These are phyloP conservation scores for Microplitis demolitor DNA, from an alignment of 1,140 invertebrate species.

Conservation along the genomic window DNA sequence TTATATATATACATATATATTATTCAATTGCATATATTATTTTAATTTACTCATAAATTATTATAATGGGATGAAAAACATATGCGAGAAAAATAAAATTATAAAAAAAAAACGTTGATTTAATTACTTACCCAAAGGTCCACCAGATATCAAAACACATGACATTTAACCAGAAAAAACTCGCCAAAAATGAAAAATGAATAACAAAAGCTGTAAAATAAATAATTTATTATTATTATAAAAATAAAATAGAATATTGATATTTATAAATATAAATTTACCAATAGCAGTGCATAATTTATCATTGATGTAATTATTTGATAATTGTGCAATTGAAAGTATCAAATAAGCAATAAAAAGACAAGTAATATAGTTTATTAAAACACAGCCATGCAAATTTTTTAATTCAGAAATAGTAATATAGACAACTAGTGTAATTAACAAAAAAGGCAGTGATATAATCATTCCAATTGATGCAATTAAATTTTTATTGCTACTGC, in stretches of 20 bases:
- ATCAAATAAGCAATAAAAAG: conserved; percentile 58
- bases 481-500: not conserved
- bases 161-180: conserved; percentile 89
- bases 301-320: conserved; percentile 44
- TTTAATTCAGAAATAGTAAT: conserved; percentile 59
- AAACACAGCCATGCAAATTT: conserved; percentile 64
- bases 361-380: conserved; percentile 61
- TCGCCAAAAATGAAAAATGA: conserved; percentile 83
- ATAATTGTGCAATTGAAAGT: conserved; percentile 56
- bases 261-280: conserved; percentile 37
- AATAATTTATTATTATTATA: not conserved
- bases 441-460: conserved; percentile 61
- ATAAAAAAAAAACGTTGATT: no score
- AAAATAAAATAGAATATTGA: not conserved
- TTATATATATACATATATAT: not conserved
- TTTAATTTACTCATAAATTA: not conserved
- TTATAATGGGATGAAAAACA: not conserved
- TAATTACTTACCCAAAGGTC: conserved; percentile 75
- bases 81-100: not conserved
- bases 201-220: conserved; percentile 72
- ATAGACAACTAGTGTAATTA: conserved; percentile 63
- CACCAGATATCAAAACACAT: conserved; percentile 90
- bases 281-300: conserved; percentile 57
- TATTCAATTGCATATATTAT: not conserved
- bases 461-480: conserved; percentile 48